phyloP scores from a whole-genome alignment of 2,113 vertebrate species.

The Ursus arctos region DNA sequence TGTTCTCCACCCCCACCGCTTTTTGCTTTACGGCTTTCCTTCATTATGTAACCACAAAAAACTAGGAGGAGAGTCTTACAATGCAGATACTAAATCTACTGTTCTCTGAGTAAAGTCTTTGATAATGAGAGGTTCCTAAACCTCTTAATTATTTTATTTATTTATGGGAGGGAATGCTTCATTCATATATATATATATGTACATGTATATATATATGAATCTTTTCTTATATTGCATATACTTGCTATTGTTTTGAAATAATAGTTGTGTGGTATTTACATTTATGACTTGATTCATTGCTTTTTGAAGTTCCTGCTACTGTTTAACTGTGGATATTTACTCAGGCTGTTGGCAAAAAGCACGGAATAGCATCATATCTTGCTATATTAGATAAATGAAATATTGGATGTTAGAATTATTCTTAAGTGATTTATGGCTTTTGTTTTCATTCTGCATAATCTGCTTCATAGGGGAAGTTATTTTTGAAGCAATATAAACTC shows the following conservation, averaged over 20 bases:
- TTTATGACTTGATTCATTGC: slow-evolving; percentile 61
- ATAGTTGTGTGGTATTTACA: slow-evolving; percentile 45
- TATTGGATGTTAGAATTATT: slow-evolving; percentile 66
- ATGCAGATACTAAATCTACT: slow-evolving; percentile 13
- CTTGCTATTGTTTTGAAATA: slow-evolving; percentile 61
- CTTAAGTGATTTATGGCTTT: slow-evolving; percentile 61
- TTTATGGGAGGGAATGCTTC: slow-evolving; percentile 8
- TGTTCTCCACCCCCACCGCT: background rate
- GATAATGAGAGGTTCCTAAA: slow-evolving; percentile 20
- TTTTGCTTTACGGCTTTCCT: background rate
- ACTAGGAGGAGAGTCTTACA: slow-evolving; percentile 41
- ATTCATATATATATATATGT: background rate
- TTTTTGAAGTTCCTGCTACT: slow-evolving; percentile 50
- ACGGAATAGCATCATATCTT: slow-evolving; percentile 60
- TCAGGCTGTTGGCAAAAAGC: slow-evolving; percentile 51
- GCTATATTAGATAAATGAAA: slow-evolving; percentile 70
- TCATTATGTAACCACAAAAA: background rate
- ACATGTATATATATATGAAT: background rate
- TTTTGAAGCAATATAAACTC: slow-evolving; percentile 67
- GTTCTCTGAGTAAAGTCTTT: slow-evolving; percentile 60
- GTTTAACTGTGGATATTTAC: slow-evolving; percentile 49
- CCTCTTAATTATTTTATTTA: slow-evolving; percentile 57
- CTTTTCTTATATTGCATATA: background rate
- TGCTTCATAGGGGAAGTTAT: slow-evolving; percentile 60
- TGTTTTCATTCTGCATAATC: slow-evolving; percentile 53